Evolutionary conservation across 2,797 vertebrate species (phyloP), one percentile per base, ranked within the genome.

Genomic region (Trachops cirrhosus): DNA sequence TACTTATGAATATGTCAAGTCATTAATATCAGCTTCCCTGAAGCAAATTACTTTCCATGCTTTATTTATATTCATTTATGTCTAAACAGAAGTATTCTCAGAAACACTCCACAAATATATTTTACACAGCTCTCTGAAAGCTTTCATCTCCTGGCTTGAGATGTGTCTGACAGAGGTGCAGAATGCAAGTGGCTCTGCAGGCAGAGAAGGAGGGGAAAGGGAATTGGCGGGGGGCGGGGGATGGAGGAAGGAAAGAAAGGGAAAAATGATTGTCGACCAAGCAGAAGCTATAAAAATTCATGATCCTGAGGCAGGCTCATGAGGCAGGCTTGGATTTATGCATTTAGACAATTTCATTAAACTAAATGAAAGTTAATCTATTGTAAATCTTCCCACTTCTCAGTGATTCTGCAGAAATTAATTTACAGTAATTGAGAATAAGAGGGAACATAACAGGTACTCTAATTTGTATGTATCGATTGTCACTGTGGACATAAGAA

Each of bases 31-130:
- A 97, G 94, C 97, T 97, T 96, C 97, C 94, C 97, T 95, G 96
- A 96, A 96, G 96, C 98, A 98, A 98, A 98, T 98, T 98, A 97
- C 97, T 98, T 98, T 97, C 98, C 97, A 98, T 97, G 94, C 96
- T 98, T 98, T 97, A 96, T 98, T 98, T 98, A 95, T 97, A 95
- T 96, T 97, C 95, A 95, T 98, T 98, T 98, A 97, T 95, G 95
- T 97, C 96, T 98, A 96, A 98, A 98, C 62, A 97, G 41, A 70
- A 94, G 94, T 92, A 89, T 97, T 96, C 93, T 78, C 90, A 97
- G 95, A 94, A 46, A 97, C 62, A 93, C 54, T 71, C 78, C 86
- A 93, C 97, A 98, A 98, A 97, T 96, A 97, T 96, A 96, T 96
- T 97, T 94, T 89, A 92, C 48, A 41, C 1, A 44, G 32, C 37